These are phyloP conservation scores for Brachyptera putata DNA, from an alignment of 2,888 invertebrate species.

Conservation along the genomic window DNA sequence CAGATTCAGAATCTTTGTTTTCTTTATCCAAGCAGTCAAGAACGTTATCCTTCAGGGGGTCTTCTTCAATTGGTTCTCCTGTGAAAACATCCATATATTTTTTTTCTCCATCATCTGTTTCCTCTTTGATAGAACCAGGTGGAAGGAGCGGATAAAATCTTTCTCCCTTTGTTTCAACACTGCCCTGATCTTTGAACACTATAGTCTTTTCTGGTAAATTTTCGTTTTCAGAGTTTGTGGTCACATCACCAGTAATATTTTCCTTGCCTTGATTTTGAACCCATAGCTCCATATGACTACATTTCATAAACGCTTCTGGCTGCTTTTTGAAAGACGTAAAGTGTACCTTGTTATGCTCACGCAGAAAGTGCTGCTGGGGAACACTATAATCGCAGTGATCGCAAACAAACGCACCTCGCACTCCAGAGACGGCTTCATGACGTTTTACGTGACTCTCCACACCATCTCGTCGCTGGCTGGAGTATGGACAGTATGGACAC, in stretches of 20 bases:
- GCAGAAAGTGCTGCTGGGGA: constrained; percentile 65
- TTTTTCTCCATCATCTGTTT: constrained; percentile 38
- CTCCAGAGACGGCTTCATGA: constrained; percentile 60
- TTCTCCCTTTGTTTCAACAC: constrained; percentile 11
- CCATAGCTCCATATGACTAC: constrained; percentile 56
- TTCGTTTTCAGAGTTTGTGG: neutral
- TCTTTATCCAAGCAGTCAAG: constrained; percentile 15
- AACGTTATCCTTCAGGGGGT: neutral
- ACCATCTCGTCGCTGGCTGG: constrained; percentile 66
- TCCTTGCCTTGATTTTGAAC: constrained; percentile 46
- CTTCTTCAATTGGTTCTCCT: constrained; percentile 28
- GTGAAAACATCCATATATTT: constrained; percentile 33
- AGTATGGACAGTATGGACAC: constrained; percentile 78
- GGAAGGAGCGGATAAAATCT: constrained; percentile 21
- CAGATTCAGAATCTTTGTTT: neutral
- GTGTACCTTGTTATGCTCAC: constrained; percentile 76
- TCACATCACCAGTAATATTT: constrained; percentile 28
- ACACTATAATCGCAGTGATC: constrained; percentile 79
- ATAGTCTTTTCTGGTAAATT: constrained; percentile 34
- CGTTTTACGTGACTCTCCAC: constrained; percentile 71
- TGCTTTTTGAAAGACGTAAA: constrained; percentile 56
- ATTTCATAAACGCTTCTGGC: constrained; percentile 56
- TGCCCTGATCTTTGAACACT: constrained; percentile 37
- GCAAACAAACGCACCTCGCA: constrained; percentile 61
- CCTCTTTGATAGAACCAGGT: constrained; percentile 30